Evolutionary conservation across 2,797 vertebrate species (phyloP).

Genomic region (Spinus olivaceus): DNA sequence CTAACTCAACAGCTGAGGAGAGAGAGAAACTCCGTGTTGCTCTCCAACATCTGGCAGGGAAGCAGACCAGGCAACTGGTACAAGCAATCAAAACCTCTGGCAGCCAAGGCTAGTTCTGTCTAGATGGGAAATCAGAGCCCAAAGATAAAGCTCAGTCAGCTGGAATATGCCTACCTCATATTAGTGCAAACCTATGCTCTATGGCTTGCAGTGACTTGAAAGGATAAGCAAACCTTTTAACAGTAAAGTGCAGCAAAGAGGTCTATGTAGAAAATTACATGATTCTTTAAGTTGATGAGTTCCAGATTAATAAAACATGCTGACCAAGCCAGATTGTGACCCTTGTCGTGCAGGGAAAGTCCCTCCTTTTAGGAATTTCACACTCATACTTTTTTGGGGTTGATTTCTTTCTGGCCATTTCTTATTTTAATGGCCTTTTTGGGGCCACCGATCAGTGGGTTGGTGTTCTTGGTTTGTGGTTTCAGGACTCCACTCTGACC

Average conservation of each 20-base stretch:
- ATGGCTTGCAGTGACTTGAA: conserved; percentile 53
- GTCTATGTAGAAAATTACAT: conserved; percentile 22
- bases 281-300: not conserved
- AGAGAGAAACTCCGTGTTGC: not conserved
- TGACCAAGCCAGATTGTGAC: not conserved
- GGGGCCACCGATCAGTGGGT: conserved; percentile 32
- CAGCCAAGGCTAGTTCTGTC: not conserved
- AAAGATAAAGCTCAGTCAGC: not conserved
- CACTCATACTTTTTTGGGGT: conserved; percentile 59
- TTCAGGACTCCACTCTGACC: conserved; percentile 69
- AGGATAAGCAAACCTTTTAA: conserved; percentile 58
- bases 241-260: conserved; percentile 65
- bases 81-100: not conserved
- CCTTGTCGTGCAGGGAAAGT: not conserved
- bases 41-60: not conserved
- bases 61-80: not conserved
- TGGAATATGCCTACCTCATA: not conserved
- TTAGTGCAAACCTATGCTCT: conserved; percentile 43
- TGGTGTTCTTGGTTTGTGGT: conserved; percentile 57
- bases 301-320: not conserved
- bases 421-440: conserved; percentile 72
- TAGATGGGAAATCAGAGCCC: not conserved
- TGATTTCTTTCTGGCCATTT: conserved; percentile 69
- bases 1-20: not conserved
- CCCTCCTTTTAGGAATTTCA: not conserved